These are phyloP conservation scores for Emydocephalus ijimae DNA, from an alignment of 2,113 vertebrate species.

Conservation along the genomic window DNA sequence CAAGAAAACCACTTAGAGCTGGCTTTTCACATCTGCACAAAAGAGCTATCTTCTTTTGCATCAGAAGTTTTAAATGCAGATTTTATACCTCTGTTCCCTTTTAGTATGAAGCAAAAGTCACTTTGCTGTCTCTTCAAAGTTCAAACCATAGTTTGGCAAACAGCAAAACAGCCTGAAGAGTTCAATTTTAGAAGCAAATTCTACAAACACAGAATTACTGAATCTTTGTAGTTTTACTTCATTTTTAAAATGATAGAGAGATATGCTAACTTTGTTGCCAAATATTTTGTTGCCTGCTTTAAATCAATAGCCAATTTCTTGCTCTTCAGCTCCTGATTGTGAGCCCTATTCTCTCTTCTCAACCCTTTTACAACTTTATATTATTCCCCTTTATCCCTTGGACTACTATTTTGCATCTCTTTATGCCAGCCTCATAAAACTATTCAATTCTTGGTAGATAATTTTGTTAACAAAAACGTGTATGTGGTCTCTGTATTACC, in stretches of 20 bases:
- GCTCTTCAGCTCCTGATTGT: neutral
- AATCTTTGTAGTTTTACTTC: conserved; percentile 39
- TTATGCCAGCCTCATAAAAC: neutral
- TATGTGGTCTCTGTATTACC: neutral
- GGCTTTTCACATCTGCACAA: neutral
- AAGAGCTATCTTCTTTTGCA: conserved; percentile 25
- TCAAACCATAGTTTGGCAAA: neutral
- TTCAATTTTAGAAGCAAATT: conserved; percentile 36
- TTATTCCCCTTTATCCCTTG: neutral
- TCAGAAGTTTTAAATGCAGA: conserved; percentile 8
- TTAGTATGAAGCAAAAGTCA: conserved; percentile 25
- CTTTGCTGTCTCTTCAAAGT: neutral
- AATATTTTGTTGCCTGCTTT: neutral
- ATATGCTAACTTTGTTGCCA: conserved; percentile 29
- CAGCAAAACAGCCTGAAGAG: neutral
- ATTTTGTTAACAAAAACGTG: neutral
- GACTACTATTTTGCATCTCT: neutral
- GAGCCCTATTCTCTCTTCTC: neutral
- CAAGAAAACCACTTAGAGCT: conserved; percentile 24
- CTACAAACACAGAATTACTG: conserved; percentile 46
- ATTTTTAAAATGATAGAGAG: conserved; percentile 59
- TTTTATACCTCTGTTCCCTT: neutral
- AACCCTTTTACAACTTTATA: neutral
- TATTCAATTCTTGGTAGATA: neutral
- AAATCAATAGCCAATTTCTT: neutral